phyloP scores from a whole-genome alignment of 2,888 invertebrate genomes.

The Hyles lineata region DNA sequence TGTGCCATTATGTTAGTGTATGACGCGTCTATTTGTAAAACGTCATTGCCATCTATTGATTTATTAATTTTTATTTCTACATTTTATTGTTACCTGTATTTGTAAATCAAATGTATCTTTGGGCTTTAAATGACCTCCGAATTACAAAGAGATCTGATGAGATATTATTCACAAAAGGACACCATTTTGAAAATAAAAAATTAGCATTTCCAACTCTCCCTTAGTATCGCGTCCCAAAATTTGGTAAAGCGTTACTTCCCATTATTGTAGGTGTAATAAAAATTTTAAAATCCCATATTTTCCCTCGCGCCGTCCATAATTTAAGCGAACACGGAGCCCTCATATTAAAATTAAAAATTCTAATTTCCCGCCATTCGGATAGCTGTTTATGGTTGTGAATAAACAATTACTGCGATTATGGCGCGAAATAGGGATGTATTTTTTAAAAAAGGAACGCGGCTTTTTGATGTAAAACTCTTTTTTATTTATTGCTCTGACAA shows the following conservation, averaged over 20 bases:
- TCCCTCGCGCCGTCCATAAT: conserved; percentile 32
- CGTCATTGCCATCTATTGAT: no score
- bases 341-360: conserved; percentile 48
- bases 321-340: conserved; percentile 31
- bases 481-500: neutral
- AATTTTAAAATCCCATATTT: conserved; percentile 28
- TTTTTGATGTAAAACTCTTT: neutral
- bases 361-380: conserved; percentile 45
- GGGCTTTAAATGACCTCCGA: no score
- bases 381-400: conserved; percentile 51
- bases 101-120: no score
- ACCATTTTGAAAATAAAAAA: neutral
- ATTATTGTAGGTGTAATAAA: conserved; percentile 31
- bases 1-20: no score
- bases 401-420: conserved; percentile 40
- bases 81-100: no score
- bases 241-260: conserved; percentile 22
- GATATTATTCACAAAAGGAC: neutral
- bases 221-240: neutral
- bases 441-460: neutral
- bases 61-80: no score
- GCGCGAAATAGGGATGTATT: conserved; percentile 35
- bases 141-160: neutral
- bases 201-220: neutral
- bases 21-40: no score